Percentiles rank a stretch among this genome's conserved stretches.
These are phyloP conservation scores for Temnothorax unifasciatus DNA, from an alignment of 2,888 invertebrate genomes.

Conservation along the genomic window DNA sequence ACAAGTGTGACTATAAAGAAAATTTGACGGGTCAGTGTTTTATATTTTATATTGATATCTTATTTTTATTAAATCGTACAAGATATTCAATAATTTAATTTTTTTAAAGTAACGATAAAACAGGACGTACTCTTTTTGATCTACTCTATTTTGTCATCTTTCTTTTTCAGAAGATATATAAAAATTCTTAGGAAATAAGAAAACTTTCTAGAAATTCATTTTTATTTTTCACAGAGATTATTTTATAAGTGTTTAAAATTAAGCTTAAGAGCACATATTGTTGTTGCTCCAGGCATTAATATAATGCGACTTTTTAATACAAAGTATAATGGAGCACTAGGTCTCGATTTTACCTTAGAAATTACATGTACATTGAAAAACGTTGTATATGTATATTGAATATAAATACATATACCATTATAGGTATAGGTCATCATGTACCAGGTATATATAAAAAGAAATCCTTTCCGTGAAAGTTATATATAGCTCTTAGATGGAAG, in stretches of 20 bases:
- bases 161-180: background rate
- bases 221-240: background rate
- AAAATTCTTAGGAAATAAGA: background rate
- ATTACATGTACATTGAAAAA: constrained; percentile 5
- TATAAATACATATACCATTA: constrained; percentile 4
- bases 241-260: constrained; percentile 2
- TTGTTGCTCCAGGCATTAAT: background rate
- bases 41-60: background rate
- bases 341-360: background rate
- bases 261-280: constrained; percentile 10
- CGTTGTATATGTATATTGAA: background rate
- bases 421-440: constrained; percentile 17
- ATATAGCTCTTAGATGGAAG: constrained; percentile 23
- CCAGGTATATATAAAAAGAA: constrained; percentile 27
- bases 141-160: background rate
- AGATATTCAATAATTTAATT: background rate
- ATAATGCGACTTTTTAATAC: constrained; percentile 22
- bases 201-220: background rate
- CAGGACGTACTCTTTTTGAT: background rate
- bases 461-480: constrained; percentile 31
- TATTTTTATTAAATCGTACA: background rate
- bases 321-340: background rate
- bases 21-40: background rate
- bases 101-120: background rate
- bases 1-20: background rate